Evolutionary conservation across 2,888 invertebrate species (phyloP).

Genomic region (Mimachlamys varia): DNA sequence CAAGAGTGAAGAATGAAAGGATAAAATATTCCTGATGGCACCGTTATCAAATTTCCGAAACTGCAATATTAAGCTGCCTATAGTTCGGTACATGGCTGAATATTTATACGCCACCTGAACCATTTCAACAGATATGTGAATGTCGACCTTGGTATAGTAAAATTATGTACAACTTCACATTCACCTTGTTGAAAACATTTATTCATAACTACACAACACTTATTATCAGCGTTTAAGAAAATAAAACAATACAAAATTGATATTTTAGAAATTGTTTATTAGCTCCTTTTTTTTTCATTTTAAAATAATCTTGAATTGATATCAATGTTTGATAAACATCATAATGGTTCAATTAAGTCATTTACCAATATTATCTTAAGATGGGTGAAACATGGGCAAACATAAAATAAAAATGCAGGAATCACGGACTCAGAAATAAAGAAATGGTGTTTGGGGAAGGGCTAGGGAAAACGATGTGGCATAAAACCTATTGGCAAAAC

Average conservation of each 20-base stretch:
- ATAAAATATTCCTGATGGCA: no score
- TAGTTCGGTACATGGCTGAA: no score
- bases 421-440: not conserved
- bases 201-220: no score
- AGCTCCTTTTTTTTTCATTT: not conserved
- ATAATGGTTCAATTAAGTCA: not conserved
- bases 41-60: no score
- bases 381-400: not conserved
- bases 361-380: not conserved
- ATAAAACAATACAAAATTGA: not conserved
- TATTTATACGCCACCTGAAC: no score
- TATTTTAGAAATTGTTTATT: not conserved
- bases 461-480: not conserved
- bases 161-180: no score
- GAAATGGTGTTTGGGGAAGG: not conserved
- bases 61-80: no score
- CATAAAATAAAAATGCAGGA: not conserved
- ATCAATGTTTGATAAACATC: conserved; percentile 1
- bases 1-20: no score
- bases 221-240: not conserved
- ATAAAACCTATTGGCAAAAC: not conserved
- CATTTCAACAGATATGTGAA: no score
- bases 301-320: not conserved
- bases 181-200: no score
- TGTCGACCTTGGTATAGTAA: no score